phyloP scores from a whole-genome alignment of 2,113 vertebrate species.

The Megaceryle torquata region DNA sequence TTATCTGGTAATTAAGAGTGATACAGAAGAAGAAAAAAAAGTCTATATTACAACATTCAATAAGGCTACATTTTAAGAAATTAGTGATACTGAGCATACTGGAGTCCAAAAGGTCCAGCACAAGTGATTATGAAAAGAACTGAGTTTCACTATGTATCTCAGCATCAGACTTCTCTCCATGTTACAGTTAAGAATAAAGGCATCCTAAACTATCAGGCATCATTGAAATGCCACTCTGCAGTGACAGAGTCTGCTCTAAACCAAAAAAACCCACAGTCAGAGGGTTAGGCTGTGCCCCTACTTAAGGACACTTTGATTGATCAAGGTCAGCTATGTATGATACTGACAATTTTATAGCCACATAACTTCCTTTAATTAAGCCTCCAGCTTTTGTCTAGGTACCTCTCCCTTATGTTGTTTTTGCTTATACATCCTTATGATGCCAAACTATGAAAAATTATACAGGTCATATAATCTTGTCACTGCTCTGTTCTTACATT shows the following conservation, averaged over 20 bases:
- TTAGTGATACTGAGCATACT: not conserved
- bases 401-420: not conserved
- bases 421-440: slow-evolving; percentile 1
- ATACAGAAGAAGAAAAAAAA: not conserved
- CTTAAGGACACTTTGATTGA: not conserved
- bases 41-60: not conserved
- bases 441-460: not conserved
- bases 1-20: not conserved
- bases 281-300: not conserved
- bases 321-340: slow-evolving; percentile 26
- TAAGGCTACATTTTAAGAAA: not conserved
- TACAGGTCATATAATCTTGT: not conserved
- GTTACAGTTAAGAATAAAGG: not conserved
- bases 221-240: not conserved
- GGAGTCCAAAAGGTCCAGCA: not conserved
- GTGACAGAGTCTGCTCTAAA: not conserved
- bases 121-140: not conserved
- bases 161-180: not conserved
- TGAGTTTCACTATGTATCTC: not conserved
- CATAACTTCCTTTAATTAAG: slow-evolving; percentile 34
- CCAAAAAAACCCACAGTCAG: not conserved
- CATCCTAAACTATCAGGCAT: not conserved
- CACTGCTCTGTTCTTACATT: not conserved
- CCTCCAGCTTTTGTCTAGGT: not conserved
- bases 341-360: slow-evolving; percentile 12